Evolutionary conservation across 1,140 invertebrate genomes (phyloP).

Genomic region (Drosophila parvula): DNA sequence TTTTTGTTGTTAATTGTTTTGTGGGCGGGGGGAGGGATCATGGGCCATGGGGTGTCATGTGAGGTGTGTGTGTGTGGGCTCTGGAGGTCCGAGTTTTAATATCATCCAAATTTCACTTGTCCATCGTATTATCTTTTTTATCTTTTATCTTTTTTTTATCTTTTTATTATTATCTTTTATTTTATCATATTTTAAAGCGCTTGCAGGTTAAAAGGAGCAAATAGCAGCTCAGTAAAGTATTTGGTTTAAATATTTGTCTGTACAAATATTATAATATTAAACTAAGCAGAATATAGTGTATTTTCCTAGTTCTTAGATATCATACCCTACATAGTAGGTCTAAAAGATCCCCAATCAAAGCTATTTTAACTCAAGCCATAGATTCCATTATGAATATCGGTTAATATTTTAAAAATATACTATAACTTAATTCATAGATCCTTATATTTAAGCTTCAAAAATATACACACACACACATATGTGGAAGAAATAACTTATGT

Average conservation of each 20-base stretch:
- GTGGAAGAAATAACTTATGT: slow-evolving; percentile 21
- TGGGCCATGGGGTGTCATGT: neutral
- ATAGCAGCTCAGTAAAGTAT: no score
- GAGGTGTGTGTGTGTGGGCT: neutral
- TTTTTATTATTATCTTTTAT: no score
- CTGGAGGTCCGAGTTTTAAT: slow-evolving; percentile 2
- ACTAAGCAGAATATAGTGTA: no score
- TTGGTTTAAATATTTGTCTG: no score
- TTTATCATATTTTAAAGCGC: no score
- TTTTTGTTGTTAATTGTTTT: slow-evolving; percentile 42
- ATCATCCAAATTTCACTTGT: neutral
- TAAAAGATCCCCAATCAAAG: neutral
- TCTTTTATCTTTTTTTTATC: no score
- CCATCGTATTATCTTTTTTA: no score
- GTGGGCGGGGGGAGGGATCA: neutral
- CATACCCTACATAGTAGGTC: neutral
- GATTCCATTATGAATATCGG: neutral
- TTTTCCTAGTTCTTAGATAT: no score
- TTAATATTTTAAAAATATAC: neutral
- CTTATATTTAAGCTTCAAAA: neutral
- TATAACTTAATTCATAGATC: neutral
- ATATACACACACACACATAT: neutral
- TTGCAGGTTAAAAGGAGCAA: no score
- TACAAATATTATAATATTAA: no score
- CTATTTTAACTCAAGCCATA: neutral